These are phyloP conservation scores for Caenorhabditis virilis DNA, from an alignment of 2,888 invertebrate species.

Conservation along the genomic window DNA sequence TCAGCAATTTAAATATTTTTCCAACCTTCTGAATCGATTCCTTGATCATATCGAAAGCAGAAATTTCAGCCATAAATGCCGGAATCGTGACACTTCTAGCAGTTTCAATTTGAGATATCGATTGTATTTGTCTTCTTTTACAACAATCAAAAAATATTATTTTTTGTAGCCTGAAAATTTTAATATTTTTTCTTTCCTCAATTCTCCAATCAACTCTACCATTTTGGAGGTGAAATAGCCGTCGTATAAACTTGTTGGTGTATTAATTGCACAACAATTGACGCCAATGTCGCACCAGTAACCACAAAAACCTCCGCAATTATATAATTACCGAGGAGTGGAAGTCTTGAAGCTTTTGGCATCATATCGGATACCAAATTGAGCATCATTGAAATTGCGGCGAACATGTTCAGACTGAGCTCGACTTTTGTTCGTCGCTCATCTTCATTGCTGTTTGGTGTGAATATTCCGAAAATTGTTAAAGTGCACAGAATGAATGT, in stretches of 20 bases:
- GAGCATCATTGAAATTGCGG: constrained; percentile 54
- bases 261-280: constrained; percentile 25
- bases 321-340: constrained; percentile 50
- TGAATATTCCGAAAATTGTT: constrained; percentile 54
- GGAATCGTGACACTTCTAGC: constrained; percentile 17
- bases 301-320: constrained; percentile 44
- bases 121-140: constrained; percentile 4
- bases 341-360: constrained; percentile 53
- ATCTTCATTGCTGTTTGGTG: constrained; percentile 43
- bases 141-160: constrained; percentile 22
- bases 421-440: constrained; percentile 42
- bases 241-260: constrained; percentile 37
- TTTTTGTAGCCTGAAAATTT: constrained; percentile 16
- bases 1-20: too few species aligned
- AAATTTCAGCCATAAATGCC: background rate
- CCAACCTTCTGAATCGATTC: constrained; percentile 20
- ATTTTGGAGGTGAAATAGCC: constrained; percentile 23
- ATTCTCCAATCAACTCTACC: constrained; percentile 11
- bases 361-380: constrained; percentile 56
- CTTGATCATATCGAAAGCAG: constrained; percentile 14
- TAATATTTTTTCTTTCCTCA: background rate
- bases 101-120: constrained; percentile 4
- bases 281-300: constrained; percentile 35
- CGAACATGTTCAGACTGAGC: constrained; percentile 50
- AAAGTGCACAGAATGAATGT: constrained; percentile 51